phyloP scores from a whole-genome alignment of 2,888 invertebrate species.

The Hipparchia sbordonii region DNA sequence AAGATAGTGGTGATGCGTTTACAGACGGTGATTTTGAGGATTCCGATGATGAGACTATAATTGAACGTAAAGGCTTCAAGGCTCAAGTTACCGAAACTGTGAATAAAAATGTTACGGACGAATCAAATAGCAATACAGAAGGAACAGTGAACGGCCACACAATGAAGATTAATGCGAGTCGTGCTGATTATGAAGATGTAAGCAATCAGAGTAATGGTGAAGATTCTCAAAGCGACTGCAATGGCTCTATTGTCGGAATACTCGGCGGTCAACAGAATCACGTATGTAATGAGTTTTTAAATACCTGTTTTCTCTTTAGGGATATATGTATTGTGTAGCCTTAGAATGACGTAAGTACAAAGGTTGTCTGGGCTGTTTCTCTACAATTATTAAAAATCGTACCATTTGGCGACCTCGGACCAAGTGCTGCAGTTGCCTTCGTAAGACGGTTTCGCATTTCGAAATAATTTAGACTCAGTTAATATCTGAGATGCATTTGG shows the following conservation, averaged over 20 bases:
- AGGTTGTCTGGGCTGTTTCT: not conserved
- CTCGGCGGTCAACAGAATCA: constrained; percentile 79
- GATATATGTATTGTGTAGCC: not conserved
- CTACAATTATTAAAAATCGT: not conserved
- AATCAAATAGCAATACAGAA: constrained; percentile 43
- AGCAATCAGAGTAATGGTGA: constrained; percentile 38
- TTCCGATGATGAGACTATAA: constrained; percentile 65
- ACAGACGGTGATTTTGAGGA: constrained; percentile 76
- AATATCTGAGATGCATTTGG: not conserved
- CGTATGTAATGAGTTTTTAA: constrained; percentile 62
- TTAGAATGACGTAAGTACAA: constrained; percentile 20
- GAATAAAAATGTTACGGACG: constrained; percentile 47
- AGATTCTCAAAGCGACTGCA: constrained; percentile 71
- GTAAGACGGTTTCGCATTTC: not conserved
- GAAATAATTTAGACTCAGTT: not conserved
- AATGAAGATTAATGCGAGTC: constrained; percentile 51
- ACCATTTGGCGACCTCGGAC: not conserved
- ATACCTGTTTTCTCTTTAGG: constrained; percentile 22
- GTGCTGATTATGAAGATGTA: constrained; percentile 29
- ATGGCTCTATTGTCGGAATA: constrained; percentile 78
- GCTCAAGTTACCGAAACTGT: constrained; percentile 64
- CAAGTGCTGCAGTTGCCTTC: not conserved
- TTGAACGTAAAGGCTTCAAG: constrained; percentile 51
- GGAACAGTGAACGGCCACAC: constrained; percentile 41
- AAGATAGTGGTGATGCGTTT: constrained; percentile 73